Percentiles rank a stretch among this genome's conserved stretches.
These are phyloP conservation scores for Salvelinus fontinalis DNA, from an alignment of 2,113 vertebrate species.

Conservation along the genomic window DNA sequence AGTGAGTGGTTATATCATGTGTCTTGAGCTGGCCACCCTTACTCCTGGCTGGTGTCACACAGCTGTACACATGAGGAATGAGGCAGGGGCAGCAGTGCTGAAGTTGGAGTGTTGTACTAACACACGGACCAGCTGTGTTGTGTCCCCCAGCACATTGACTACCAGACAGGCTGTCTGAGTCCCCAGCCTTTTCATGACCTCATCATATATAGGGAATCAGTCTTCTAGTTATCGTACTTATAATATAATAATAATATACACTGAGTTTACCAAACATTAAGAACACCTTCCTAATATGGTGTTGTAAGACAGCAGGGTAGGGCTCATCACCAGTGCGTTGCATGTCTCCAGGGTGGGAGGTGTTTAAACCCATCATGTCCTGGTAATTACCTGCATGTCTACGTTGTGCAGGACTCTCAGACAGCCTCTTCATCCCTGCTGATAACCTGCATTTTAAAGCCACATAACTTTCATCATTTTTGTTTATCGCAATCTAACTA, in stretches of 20 bases:
- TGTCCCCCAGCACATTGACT: constrained; percentile 4
- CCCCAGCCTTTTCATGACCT: constrained; percentile 12
- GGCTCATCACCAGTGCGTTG: constrained; percentile 7
- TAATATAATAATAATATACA: no score
- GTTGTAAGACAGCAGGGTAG: constrained; percentile 30
- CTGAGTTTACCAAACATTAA: neutral
- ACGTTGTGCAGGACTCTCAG: neutral
- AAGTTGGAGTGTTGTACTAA: neutral
- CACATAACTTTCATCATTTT: constrained; percentile 37
- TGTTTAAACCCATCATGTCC: constrained; percentile 66
- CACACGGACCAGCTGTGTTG: constrained; percentile 22
- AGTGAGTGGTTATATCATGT: constrained; percentile 17
- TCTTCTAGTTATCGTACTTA: neutral
- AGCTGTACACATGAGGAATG: constrained; percentile 15
- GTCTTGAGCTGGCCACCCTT: constrained; percentile 5
- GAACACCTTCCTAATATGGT: neutral
- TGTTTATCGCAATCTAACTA: constrained; percentile 50
- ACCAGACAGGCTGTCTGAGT: constrained; percentile 15
- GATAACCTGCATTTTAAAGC: constrained; percentile 55
- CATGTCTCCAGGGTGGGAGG: constrained; percentile 45
- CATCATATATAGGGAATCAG: constrained; percentile 6
- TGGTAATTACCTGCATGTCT: constrained; percentile 72
- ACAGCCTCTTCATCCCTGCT: constrained; percentile 29
- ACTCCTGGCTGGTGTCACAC: constrained; percentile 6
- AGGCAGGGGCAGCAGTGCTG: neutral